Percentiles rank a stretch among this genome's conserved stretches.
Evolutionary conservation across 2,797 vertebrate genomes (phyloP).

Genomic region (Oophaga sylvatica): DNA sequence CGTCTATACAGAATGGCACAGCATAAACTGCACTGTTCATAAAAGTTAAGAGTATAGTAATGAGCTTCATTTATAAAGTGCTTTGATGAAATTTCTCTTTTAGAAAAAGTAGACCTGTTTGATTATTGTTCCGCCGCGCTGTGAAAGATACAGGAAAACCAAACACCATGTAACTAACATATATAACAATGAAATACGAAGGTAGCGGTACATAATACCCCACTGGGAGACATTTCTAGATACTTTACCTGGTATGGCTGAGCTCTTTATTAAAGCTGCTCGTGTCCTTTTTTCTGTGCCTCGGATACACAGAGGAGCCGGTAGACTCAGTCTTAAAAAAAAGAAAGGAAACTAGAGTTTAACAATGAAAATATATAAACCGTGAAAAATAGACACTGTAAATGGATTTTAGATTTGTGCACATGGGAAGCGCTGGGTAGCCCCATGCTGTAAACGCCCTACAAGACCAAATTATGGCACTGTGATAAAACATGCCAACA

Average conservation of each 20-base stretch:
- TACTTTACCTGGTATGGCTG: slow-evolving; percentile 71
- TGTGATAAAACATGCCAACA: too few relatives aligned
- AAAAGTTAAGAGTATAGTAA: too few relatives aligned
- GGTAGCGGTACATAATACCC: background rate
- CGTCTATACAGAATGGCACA: too few relatives aligned
- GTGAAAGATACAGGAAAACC: background rate
- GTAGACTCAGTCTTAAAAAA: slow-evolving; percentile 57
- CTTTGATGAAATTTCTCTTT: too few relatives aligned
- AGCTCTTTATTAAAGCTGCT: slow-evolving; percentile 71
- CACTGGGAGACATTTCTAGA: background rate
- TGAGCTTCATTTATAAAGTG: too few relatives aligned
- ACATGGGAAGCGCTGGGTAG: background rate
- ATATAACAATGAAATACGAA: background rate
- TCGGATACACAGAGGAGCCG: slow-evolving; percentile 59
- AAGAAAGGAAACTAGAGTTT: background rate
- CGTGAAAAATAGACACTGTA: background rate
- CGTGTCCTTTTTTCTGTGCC: slow-evolving; percentile 67
- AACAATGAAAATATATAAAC: background rate
- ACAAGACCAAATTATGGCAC: too few relatives aligned
- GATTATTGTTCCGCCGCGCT: background rate
- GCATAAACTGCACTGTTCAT: too few relatives aligned
- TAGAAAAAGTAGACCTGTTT: background rate
- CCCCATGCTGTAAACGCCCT: too few relatives aligned
- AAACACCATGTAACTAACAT: background rate
- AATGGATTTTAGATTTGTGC: background rate